Conservation (phyloP, 2,113 vertebrate genomes). For the Pterophyllum scalare region DNA sequence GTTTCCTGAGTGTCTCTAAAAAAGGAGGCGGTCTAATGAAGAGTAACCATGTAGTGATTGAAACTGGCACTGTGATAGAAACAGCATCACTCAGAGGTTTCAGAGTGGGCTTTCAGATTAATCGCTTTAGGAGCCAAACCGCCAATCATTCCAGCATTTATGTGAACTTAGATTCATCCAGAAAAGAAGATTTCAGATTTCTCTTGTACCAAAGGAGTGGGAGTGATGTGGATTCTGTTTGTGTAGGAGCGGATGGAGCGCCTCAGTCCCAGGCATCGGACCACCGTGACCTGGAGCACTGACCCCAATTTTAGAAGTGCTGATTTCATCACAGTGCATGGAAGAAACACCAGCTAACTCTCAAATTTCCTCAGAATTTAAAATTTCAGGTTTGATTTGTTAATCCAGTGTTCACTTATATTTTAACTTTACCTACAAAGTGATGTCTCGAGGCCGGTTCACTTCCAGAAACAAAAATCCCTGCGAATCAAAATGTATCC, state of each 20-base stretch:
- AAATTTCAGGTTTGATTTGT: not conserved
- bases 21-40: not conserved
- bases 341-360: not conserved
- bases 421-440: not conserved
- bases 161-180: not conserved
- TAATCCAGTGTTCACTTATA: not conserved
- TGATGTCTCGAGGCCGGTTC: not conserved
- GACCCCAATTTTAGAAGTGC: not conserved
- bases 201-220: not conserved
- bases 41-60: not conserved
- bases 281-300: not conserved
- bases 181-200: conserved; percentile 1
- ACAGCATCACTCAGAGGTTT: conserved; percentile 1
- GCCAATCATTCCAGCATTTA: not conserved
- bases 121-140: not conserved
- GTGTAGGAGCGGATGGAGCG: not conserved
- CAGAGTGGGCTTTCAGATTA: conserved; percentile 5
- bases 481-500: not conserved
- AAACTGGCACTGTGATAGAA: not conserved
- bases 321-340: too few relatives aligned
- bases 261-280: not conserved
- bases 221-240: not conserved
- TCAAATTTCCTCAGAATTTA: not conserved
- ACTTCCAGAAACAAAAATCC: not conserved
- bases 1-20: not conserved